Percentiles rank a stretch among this genome's conserved stretches.
These are phyloP conservation scores for Macrotis lagotis DNA, from an alignment of 2,113 vertebrate genomes.

Conservation along the genomic window DNA sequence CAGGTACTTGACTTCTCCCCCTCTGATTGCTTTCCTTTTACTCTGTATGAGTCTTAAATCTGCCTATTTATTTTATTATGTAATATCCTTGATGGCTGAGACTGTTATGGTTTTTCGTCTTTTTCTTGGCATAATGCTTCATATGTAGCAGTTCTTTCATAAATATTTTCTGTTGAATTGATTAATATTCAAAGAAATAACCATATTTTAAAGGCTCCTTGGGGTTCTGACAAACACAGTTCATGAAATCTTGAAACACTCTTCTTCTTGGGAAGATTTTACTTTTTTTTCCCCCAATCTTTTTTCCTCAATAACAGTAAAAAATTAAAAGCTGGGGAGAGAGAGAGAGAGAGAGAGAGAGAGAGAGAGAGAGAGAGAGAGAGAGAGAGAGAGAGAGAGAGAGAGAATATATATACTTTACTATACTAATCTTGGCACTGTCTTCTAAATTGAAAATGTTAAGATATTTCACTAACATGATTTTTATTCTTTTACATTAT, in stretches of 20 bases:
- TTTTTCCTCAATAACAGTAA: background rate
- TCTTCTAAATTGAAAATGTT: background rate
- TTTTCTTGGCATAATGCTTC: background rate
- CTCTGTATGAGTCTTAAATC: background rate
- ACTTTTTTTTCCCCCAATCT: background rate
- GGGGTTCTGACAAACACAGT: background rate
- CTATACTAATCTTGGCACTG: background rate
- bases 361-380: background rate
- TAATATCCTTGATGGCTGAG: background rate
- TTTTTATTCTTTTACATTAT: conserved; percentile 15
- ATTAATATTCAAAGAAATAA: background rate
- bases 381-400: background rate
- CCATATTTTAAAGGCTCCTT: background rate
- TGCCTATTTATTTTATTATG: background rate
- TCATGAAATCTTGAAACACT: background rate
- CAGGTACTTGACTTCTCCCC: background rate
- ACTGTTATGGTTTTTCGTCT: background rate
- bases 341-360: too few relatives aligned
- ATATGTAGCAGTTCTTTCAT: background rate
- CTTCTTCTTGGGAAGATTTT: background rate
- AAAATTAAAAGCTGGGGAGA: too few relatives aligned
- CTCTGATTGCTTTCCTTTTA: background rate
- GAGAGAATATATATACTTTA: too few relatives aligned
- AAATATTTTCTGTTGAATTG: background rate
- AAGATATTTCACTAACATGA: conserved; percentile 10